Evolutionary conservation across 2,113 vertebrate genomes (phyloP).

Genomic region (Protomyctophum bolini): DNA sequence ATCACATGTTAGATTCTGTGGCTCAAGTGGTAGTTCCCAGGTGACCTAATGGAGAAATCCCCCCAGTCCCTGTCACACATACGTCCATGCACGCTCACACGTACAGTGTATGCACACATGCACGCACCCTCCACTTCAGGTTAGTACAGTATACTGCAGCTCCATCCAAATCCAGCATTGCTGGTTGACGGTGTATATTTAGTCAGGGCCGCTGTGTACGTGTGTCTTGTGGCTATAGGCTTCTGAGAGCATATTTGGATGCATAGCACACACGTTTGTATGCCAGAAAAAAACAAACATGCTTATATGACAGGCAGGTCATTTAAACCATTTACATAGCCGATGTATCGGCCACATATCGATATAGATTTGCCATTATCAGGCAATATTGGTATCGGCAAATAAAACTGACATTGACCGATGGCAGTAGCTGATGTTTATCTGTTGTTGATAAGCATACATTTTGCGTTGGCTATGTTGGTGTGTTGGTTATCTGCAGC

Average conservation of each 20-base stretch:
- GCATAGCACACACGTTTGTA: background rate
- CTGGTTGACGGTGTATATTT: conserved; percentile 40
- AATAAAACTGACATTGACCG: too few relatives aligned
- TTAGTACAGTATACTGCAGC: conserved; percentile 46
- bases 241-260: conserved; percentile 3
- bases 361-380: too few relatives aligned
- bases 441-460: too few relatives aligned
- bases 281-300: conserved; percentile 16
- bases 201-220: conserved; percentile 1
- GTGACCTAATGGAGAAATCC: conserved; percentile 51
- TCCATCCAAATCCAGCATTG: conserved; percentile 48
- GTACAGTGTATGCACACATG: conserved; percentile 11
- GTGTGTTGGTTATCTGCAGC: too few relatives aligned
- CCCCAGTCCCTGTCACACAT: background rate
- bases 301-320: too few relatives aligned
- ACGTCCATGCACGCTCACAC: background rate
- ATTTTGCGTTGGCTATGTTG: too few relatives aligned
- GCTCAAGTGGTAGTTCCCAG: conserved; percentile 34
- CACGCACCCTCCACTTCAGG: conserved; percentile 22
- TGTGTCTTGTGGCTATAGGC: background rate
- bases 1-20: conserved; percentile 40
- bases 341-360: too few relatives aligned
- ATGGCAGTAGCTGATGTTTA: too few relatives aligned
- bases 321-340: too few relatives aligned
- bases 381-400: too few relatives aligned